phyloP scores from a whole-genome alignment of 2,888 invertebrate species.

The Polydrusus cervinus region DNA sequence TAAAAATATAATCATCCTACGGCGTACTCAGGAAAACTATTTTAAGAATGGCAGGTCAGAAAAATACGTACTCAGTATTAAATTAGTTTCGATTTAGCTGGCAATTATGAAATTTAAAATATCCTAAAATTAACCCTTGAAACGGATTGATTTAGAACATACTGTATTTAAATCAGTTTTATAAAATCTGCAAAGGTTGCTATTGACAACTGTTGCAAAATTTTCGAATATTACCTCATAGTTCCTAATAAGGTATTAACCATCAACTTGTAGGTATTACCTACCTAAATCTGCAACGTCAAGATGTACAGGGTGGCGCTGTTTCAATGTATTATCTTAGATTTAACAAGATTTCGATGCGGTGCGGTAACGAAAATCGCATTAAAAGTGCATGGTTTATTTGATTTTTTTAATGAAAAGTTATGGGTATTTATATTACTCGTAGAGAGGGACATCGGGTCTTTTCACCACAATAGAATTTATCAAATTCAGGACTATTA shows the following conservation, averaged over 20 bases:
- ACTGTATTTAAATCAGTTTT: neutral
- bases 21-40: too few species aligned
- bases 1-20: too few species aligned
- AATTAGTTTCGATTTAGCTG: neutral
- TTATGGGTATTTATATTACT: too few species aligned
- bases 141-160: neutral
- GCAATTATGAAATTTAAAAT: neutral
- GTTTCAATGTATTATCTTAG: too few species aligned
- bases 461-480: too few species aligned
- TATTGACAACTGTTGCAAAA: slow-evolving; percentile 3
- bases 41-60: too few species aligned
- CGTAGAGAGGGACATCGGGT: too few species aligned
- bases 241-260: slow-evolving; percentile 6
- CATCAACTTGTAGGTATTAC: neutral
- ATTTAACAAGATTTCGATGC: too few species aligned
- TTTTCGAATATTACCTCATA: slow-evolving; percentile 15
- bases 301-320: neutral
- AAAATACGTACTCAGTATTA: neutral
- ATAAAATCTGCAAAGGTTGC: neutral
- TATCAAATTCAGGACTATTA: too few species aligned
- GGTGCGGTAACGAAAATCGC: too few species aligned
- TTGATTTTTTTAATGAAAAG: too few species aligned
- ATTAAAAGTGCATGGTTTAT: too few species aligned
- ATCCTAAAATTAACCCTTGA: neutral
- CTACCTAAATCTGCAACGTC: slow-evolving; percentile 11